phyloP scores from a whole-genome alignment of 2,797 vertebrate species.

The Eospalax fontanierii region DNA sequence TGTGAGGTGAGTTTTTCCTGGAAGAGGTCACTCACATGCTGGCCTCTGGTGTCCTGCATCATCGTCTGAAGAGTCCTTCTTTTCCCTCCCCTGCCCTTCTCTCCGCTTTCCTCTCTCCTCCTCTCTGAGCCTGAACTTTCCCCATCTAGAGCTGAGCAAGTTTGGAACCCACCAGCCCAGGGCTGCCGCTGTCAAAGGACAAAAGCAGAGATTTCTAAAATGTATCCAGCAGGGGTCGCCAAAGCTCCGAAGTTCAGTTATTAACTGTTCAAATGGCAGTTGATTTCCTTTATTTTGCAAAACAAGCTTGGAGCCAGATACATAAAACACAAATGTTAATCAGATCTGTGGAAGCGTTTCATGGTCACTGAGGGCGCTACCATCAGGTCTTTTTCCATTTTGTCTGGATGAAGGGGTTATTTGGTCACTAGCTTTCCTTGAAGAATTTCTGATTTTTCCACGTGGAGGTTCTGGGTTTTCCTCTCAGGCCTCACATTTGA shows the following conservation, averaged over 20 bases:
- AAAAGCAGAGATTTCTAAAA: background rate
- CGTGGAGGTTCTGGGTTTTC: too few relatives aligned
- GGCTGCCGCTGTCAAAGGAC: background rate
- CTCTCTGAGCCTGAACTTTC: background rate
- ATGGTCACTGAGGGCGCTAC: background rate
- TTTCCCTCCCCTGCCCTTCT: background rate
- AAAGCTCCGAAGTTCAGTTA: background rate
- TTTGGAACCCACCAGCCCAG: background rate
- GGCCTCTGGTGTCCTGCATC: background rate
- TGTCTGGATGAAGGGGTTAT: background rate
- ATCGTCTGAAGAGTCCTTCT: background rate
- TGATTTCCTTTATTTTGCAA: constrained; percentile 12
- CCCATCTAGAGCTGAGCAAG: background rate
- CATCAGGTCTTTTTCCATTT: background rate
- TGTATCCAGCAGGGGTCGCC: constrained; percentile 16
- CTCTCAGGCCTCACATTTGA: too few relatives aligned
- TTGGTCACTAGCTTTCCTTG: background rate
- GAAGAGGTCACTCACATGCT: background rate
- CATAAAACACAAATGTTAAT: background rate
- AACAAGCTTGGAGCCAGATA: constrained; percentile 19
- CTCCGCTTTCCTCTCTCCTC: background rate
- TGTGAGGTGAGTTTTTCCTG: background rate
- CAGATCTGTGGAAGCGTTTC: background rate
- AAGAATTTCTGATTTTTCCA: background rate
- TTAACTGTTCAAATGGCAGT: background rate